phyloP scores from a whole-genome alignment of 2,113 vertebrate species.

The Tyto alba region DNA sequence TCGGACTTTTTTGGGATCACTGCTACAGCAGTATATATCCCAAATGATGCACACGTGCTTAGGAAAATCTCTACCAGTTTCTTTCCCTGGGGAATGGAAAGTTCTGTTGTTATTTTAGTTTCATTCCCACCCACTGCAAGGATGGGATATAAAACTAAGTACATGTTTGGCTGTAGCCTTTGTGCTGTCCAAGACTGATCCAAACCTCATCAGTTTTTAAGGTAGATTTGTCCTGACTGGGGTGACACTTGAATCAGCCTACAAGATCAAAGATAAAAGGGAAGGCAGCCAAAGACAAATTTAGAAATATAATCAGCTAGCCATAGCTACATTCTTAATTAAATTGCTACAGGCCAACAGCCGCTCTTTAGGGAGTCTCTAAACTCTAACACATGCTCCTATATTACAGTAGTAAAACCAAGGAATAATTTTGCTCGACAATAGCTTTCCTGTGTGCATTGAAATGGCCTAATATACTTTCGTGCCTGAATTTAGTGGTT shows the following conservation, averaged over 20 bases:
- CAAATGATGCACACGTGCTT: background rate
- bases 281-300: background rate
- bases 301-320: background rate
- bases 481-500: background rate
- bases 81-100: background rate
- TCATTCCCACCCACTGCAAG: background rate
- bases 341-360: background rate
- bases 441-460: slow-evolving; percentile 21
- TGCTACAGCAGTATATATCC: background rate
- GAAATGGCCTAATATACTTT: background rate
- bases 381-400: slow-evolving; percentile 13
- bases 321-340: background rate
- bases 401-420: slow-evolving; percentile 11
- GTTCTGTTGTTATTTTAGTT: background rate
- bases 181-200: background rate
- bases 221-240: background rate
- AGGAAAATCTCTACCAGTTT: background rate
- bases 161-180: background rate
- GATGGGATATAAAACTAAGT: background rate
- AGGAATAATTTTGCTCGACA: background rate
- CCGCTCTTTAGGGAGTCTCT: slow-evolving; percentile 12
- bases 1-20: background rate
- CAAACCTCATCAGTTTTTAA: background rate
- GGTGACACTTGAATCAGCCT: background rate
- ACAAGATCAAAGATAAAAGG: background rate